Conservation (phyloP, 2,888 invertebrate genomes). For the Ptychoptera contaminata region DNA sequence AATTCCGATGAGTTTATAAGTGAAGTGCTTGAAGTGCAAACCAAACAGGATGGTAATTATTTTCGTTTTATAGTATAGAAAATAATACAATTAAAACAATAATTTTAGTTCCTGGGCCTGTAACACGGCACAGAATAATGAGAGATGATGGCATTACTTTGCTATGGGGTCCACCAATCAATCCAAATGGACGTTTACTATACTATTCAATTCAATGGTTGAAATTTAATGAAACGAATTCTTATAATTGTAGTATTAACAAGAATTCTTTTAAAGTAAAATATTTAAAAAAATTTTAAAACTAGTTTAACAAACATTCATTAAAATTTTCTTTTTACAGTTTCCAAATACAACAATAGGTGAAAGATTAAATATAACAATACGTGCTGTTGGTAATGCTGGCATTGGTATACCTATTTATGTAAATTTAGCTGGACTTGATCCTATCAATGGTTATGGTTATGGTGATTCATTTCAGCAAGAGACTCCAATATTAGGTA, state of each 20-base stretch:
- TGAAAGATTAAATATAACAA: slow-evolving; percentile 27
- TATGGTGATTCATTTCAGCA: no score
- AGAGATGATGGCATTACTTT: slow-evolving; percentile 24
- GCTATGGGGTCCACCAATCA: slow-evolving; percentile 26
- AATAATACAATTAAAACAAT: neutral
- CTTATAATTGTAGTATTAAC: slow-evolving; percentile 17
- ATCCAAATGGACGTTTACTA: slow-evolving; percentile 26
- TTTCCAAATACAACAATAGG: slow-evolving; percentile 28
- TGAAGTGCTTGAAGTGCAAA: slow-evolving; percentile 22
- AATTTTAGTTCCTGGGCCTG: slow-evolving; percentile 25
- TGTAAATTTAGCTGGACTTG: slow-evolving; percentile 17
- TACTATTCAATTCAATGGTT: slow-evolving; percentile 28
- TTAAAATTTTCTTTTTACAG: slow-evolving; percentile 14
- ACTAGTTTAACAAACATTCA: no score
- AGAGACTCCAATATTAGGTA: neutral
- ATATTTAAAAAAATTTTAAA: no score
- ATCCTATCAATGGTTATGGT: neutral
- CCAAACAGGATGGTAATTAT: slow-evolving; percentile 25
- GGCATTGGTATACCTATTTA: slow-evolving; percentile 28
- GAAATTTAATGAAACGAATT: slow-evolving; percentile 23
- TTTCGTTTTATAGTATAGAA: neutral
- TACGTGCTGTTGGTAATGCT: slow-evolving; percentile 27
- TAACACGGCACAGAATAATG: slow-evolving; percentile 22
- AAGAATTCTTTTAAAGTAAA: slow-evolving; percentile 10
- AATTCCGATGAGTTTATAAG: slow-evolving; percentile 9